Evolutionary conservation across 2,888 invertebrate species (phyloP).

Genomic region (Caenorhabditis japonica): DNA sequence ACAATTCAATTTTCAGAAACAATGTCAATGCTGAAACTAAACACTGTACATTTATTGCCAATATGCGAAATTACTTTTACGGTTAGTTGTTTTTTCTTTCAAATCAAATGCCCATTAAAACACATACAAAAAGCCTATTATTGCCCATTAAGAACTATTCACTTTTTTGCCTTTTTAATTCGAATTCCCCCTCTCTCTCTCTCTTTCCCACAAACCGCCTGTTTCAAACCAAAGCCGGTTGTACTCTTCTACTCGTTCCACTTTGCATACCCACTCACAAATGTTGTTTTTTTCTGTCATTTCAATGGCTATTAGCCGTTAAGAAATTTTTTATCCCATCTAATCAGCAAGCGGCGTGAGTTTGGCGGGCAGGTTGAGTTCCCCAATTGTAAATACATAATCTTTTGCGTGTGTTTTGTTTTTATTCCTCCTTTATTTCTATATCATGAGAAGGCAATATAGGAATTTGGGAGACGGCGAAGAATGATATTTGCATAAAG

Average conservation of each 20-base stretch:
- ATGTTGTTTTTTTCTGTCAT: too few species aligned
- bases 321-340: too few species aligned
- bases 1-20: background rate
- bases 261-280: background rate
- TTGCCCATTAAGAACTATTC: background rate
- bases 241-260: background rate
- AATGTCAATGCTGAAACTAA: conserved; percentile 25
- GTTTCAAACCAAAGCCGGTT: conserved; percentile 16
- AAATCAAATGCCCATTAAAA: background rate
- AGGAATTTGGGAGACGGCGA: too few species aligned
- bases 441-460: too few species aligned
- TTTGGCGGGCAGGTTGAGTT: too few species aligned
- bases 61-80: conserved; percentile 49
- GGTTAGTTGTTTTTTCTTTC: conserved; percentile 23
- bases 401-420: too few species aligned
- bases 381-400: too few species aligned
- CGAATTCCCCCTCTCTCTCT: background rate
- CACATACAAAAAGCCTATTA: conserved; percentile 3
- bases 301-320: too few species aligned
- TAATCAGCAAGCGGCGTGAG: too few species aligned
- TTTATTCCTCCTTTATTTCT: too few species aligned
- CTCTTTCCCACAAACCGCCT: conserved; percentile 10
- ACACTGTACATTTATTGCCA: conserved; percentile 22
- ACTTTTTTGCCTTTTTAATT: background rate
- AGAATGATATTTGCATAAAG: too few species aligned